Evolutionary conservation across 2,888 invertebrate species (phyloP).

Genomic region (Athrips mouffetella): DNA sequence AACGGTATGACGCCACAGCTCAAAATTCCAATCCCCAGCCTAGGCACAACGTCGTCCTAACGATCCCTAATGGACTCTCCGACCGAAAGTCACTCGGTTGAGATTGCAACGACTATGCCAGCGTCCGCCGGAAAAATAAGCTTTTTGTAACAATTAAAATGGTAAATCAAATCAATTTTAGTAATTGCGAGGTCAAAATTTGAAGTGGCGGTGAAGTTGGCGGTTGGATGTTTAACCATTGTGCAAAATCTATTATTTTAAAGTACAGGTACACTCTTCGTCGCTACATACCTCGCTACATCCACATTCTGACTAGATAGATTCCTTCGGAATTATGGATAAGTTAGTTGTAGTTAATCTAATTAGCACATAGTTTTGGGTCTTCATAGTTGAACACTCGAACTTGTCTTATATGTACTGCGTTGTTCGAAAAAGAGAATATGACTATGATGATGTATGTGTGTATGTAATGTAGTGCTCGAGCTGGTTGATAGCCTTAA

Average conservation of each 20-base stretch:
- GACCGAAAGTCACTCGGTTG: slow-evolving; percentile 74
- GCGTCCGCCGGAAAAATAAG: slow-evolving; percentile 69
- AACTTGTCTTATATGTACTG: no score
- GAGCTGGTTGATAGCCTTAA: no score
- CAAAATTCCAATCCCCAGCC: slow-evolving; percentile 59
- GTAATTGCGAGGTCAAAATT: slow-evolving; percentile 77
- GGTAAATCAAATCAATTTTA: slow-evolving; percentile 78
- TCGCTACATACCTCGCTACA: no score
- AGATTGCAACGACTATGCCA: slow-evolving; percentile 65
- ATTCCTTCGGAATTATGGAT: background rate
- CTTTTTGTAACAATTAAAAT: slow-evolving; percentile 79
- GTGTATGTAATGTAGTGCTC: no score
- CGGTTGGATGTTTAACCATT: background rate
- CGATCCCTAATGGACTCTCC: slow-evolving; percentile 70
- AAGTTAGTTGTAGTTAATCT: slow-evolving; percentile 4
- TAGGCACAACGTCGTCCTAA: slow-evolving; percentile 45
- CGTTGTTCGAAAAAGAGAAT: no score
- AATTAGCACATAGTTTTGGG: slow-evolving; percentile 5
- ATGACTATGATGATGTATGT: no score
- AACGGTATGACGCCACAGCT: slow-evolving; percentile 68
- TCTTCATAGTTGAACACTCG: background rate
- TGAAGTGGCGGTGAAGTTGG: slow-evolving; percentile 38
- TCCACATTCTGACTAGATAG: background rate
- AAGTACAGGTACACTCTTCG: no score
- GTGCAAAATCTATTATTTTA: no score